Percentiles rank a stretch among this genome's conserved stretches.
Conservation (phyloP, 53 echinoderm and acorn worm genomes). For the Zoroaster sp. region DNA sequence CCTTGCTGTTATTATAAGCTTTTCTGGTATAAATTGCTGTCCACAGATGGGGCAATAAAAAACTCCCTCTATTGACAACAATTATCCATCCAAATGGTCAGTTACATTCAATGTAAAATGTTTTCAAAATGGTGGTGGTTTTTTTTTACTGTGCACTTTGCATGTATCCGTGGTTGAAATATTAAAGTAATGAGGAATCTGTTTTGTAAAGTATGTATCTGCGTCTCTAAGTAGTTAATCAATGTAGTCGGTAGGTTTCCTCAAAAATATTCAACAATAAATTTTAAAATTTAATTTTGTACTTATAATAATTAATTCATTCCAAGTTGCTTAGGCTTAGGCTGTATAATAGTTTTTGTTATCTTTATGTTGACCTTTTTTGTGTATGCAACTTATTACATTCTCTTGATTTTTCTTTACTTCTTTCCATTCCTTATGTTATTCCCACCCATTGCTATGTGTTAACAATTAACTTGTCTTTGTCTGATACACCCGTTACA, state of each 20-base stretch:
- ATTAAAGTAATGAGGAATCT: neutral
- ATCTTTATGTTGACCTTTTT: neutral
- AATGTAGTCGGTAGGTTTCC: neutral
- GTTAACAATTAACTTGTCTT: neutral
- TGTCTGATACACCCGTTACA: neutral
- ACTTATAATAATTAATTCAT: slow-evolving; percentile 44
- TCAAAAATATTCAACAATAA: slow-evolving; percentile 6
- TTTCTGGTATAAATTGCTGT: neutral
- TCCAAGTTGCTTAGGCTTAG: slow-evolving; percentile 58
- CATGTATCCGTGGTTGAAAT: slow-evolving; percentile 16
- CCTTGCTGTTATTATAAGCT: neutral
- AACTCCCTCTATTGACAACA: slow-evolving; percentile 7
- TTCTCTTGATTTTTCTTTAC: slow-evolving; percentile 40
- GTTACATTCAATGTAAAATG: neutral
- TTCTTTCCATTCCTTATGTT: slow-evolving; percentile 31
- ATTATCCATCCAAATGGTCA: neutral
- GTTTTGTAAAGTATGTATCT: slow-evolving; percentile 43
- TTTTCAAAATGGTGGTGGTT: slow-evolving; percentile 32
- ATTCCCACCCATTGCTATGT: no score
- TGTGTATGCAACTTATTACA: slow-evolving; percentile 42
- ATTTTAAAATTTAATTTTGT: slow-evolving; percentile 45
- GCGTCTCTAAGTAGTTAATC: slow-evolving; percentile 27
- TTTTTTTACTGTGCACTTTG: slow-evolving; percentile 49
- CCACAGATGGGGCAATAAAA: neutral
- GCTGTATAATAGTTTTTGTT: neutral